phyloP scores from a whole-genome alignment of 2,888 invertebrate genomes.

The Dolomedes plantarius region DNA sequence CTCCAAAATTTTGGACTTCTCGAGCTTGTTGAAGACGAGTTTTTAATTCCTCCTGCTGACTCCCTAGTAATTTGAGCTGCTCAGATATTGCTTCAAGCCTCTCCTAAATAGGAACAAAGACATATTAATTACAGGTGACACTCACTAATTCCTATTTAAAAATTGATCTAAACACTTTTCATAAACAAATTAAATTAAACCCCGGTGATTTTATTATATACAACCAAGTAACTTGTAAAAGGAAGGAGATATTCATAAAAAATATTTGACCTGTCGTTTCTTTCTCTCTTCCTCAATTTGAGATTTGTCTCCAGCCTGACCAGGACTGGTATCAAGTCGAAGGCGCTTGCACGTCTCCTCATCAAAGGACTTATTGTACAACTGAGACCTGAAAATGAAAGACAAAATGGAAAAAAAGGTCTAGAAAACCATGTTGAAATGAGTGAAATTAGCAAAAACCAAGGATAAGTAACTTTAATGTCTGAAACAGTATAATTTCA shows the following conservation, averaged over 20 bases:
- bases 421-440: no score
- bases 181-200: no score
- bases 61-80: slow-evolving; percentile 76
- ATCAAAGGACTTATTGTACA: slow-evolving; percentile 71
- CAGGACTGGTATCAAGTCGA: slow-evolving; percentile 71
- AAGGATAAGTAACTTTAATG: no score
- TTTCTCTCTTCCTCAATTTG: slow-evolving; percentile 73
- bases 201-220: no score
- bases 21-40: slow-evolving; percentile 76
- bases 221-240: neutral
- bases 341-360: slow-evolving; percentile 70
- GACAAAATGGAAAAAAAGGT: no score
- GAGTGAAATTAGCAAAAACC: no score
- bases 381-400: slow-evolving; percentile 70
- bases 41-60: slow-evolving; percentile 77
- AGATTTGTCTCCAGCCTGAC: slow-evolving; percentile 68
- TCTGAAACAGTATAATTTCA: no score
- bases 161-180: no score
- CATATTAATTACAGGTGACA: no score
- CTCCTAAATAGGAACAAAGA: slow-evolving; percentile 76
- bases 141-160: no score
- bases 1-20: slow-evolving; percentile 76
- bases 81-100: slow-evolving; percentile 78
- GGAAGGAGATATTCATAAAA: no score
- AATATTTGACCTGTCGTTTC: slow-evolving; percentile 71